A percentile compares a stretch with the other conserved stretches of the same genome.
These are phyloP conservation scores for Caenorhabditis plicata DNA, from an alignment of 2,888 invertebrate species.

Conservation along the genomic window DNA sequence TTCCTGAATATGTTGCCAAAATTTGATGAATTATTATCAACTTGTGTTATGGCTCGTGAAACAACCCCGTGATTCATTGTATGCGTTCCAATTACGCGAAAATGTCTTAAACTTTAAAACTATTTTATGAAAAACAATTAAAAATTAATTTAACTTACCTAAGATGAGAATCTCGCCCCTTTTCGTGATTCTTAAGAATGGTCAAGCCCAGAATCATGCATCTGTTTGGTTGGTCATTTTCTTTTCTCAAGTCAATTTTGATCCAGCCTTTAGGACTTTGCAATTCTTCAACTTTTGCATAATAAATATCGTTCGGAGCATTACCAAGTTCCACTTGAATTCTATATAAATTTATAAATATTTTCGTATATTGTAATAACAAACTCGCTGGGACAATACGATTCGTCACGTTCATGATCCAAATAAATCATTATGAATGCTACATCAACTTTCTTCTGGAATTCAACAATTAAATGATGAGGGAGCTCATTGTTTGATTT, in stretches of 20 bases:
- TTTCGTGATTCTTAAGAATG: conserved; percentile 1
- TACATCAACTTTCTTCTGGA: conserved; percentile 8
- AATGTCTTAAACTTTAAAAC: background rate
- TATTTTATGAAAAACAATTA: background rate
- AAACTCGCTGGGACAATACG: conserved; percentile 8
- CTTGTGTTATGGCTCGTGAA: too few relatives aligned
- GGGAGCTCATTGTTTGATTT: conserved; percentile 5
- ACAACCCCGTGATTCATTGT: too few relatives aligned
- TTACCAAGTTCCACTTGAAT: background rate
- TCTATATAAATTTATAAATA: background rate
- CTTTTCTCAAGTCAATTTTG: background rate
- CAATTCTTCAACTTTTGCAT: background rate
- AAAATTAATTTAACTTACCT: conserved; percentile 6
- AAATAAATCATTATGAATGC: conserved; percentile 5
- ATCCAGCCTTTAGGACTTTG: background rate
- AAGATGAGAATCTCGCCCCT: conserved; percentile 11
- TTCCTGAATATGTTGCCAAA: too few relatives aligned
- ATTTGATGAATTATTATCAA: too few relatives aligned
- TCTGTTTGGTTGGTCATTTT: background rate
- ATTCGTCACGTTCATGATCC: conserved; percentile 8
- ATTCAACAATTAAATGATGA: conserved; percentile 7
- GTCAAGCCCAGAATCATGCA: background rate
- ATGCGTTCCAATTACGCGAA: background rate
- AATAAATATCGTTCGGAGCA: background rate
- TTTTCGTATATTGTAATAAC: background rate